phyloP scores from a whole-genome alignment of 2,113 vertebrate species.

The Caranx ignobilis region DNA sequence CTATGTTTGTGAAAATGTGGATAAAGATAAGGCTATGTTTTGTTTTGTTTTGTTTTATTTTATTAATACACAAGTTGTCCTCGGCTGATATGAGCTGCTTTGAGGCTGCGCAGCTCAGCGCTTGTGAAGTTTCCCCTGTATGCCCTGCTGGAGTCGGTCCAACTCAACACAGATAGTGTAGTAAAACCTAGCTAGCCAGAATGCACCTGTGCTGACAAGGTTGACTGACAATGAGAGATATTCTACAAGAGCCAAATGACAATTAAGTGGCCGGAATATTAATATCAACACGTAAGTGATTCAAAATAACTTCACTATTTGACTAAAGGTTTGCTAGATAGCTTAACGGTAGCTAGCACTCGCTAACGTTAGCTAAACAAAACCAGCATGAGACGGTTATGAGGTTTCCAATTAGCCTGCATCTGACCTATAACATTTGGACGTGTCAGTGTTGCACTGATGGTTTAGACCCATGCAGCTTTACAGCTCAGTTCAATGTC shows the following conservation, averaged over 20 bases:
- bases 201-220: not conserved
- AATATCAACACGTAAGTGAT: slow-evolving; percentile 62
- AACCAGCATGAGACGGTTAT: slow-evolving; percentile 26
- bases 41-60: too few relatives aligned
- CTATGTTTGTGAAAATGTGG: too few relatives aligned
- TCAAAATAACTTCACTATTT: not conserved
- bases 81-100: not conserved
- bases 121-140: slow-evolving; percentile 5
- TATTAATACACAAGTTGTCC: not conserved
- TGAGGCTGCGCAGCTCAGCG: slow-evolving; percentile 22
- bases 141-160: slow-evolving; percentile 1
- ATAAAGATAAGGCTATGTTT: too few relatives aligned
- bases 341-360: slow-evolving; percentile 43
- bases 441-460: not conserved
- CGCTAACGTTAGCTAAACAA: slow-evolving; percentile 58
- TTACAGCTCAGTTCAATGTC: accelerated
- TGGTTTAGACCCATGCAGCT: not conserved
- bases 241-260: slow-evolving; percentile 24
- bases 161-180: not conserved
- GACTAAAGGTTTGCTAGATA: not conserved
- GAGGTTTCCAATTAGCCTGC: not conserved
- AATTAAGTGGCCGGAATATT: slow-evolving; percentile 21
- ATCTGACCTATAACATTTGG: not conserved
- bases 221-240: slow-evolving; percentile 61
- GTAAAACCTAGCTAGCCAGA: slow-evolving; percentile 17